These are phyloP conservation scores for Phaethornis superciliosus DNA, from an alignment of 2,113 vertebrate species.

Conservation along the genomic window DNA sequence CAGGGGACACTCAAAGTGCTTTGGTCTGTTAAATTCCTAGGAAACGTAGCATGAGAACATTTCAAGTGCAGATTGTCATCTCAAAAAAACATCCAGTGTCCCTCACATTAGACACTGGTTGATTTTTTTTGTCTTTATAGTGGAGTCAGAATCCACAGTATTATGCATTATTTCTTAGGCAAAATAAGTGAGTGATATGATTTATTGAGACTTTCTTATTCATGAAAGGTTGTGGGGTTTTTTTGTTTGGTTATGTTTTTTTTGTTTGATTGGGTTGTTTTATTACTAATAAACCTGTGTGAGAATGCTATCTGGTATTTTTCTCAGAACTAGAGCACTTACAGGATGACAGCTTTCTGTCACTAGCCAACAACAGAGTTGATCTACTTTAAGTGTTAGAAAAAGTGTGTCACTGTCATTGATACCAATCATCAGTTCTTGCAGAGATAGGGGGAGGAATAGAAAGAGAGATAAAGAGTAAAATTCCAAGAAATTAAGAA, in stretches of 20 bases:
- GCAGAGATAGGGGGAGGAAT: neutral
- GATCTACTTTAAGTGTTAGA: neutral
- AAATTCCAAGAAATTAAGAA: neutral
- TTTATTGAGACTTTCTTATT: neutral
- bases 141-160: neutral
- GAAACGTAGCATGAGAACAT: neutral
- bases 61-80: neutral
- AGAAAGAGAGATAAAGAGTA: neutral
- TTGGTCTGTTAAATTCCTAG: neutral
- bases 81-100: neutral
- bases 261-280: neutral
- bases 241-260: too few relatives aligned
- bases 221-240: neutral
- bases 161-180: neutral
- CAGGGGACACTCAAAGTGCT: neutral
- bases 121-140: neutral
- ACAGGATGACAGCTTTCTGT: neutral
- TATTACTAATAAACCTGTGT: neutral
- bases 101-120: neutral
- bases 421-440: neutral
- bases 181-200: neutral
- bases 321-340: neutral
- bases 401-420: neutral
- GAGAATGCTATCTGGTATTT: neutral
- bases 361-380: neutral